Evolutionary conservation across 2,113 vertebrate genomes (phyloP), one percentile per base, ranked within the genome.

Genomic region (Paedocypris sp.): DNA sequence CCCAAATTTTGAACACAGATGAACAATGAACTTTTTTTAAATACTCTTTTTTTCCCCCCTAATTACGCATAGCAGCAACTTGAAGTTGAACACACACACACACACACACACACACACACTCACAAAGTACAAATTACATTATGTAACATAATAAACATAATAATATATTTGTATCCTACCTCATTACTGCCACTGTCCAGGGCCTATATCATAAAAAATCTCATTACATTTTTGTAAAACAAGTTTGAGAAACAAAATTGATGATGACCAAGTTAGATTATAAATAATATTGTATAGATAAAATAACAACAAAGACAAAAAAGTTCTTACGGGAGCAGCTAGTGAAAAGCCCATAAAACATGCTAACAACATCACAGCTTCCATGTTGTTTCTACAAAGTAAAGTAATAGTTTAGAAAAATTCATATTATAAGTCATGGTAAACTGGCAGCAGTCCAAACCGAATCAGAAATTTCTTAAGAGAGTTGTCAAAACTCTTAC

Each of bases 261-360:
- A 3, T 39, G 7, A 56, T 56, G 10, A n/a, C n/a, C n/a, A n/a
- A n/a, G n/a, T n/a, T n/a, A n/a, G n/a, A n/a, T n/a, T n/a, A n/a
- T n/a, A n/a, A n/a, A n/a, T n/a, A n/a, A n/a, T n/a, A n/a, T n/a
- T n/a, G n/a, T n/a, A n/a, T n/a, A n/a, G n/a, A n/a, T n/a, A n/a
- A n/a, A n/a, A n/a, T n/a, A n/a, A n/a, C n/a, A n/a, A n/a, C n/a
- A n/a, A n/a, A n/a, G 6, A 22, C 6, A 22, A 31, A 25, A 3
- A 23, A 18, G 48, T 7, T 79, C 82, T 84, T 67, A 86, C 84
- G 39, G 82, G 83, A 6, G 78, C 78, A 33, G 82, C 71, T n/a
- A 73, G 45, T 19, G 74, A 23, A 5, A 60, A 19, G 32, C 43
- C 71, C 33, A 83, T 31, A 20, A 84, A 69, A 65, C 74, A 81